Percentiles rank a stretch among this genome's conserved stretches.
Conservation (phyloP, 2,113 vertebrate species). For the Cavia aperea region DNA sequence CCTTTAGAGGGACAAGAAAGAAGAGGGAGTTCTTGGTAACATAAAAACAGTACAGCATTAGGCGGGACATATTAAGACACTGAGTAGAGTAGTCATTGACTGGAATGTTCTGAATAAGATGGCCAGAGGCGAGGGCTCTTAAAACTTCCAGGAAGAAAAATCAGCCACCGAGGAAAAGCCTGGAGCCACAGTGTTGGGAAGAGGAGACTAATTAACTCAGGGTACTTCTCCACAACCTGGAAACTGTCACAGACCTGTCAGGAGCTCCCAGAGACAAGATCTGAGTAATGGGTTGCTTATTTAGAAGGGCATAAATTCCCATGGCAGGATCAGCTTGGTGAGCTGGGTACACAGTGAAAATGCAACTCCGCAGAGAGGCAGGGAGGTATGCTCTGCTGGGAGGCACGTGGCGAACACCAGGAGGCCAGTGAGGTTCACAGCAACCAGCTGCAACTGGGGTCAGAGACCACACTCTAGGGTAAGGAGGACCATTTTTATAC, state of each 20-base stretch:
- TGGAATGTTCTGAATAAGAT: neutral
- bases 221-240: neutral
- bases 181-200: neutral
- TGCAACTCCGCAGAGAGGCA: no score
- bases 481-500: neutral
- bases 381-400: no score
- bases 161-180: neutral
- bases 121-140: no score
- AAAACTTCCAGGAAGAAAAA: neutral
- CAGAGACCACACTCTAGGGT: neutral
- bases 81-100: neutral
- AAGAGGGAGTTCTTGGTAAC: neutral
- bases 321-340: neutral
- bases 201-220: no score
- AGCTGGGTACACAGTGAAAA: neutral
- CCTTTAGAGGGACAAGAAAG: neutral
- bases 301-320: neutral
- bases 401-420: no score
- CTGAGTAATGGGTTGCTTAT: neutral
- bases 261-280: neutral
- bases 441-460: neutral
- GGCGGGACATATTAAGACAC: neutral
- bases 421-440: no score
- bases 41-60: neutral
- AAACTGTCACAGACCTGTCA: neutral